Base-by-base conservation (phyloP, 2,797 vertebrate species). In the Antrozous pallidus region DNA sequence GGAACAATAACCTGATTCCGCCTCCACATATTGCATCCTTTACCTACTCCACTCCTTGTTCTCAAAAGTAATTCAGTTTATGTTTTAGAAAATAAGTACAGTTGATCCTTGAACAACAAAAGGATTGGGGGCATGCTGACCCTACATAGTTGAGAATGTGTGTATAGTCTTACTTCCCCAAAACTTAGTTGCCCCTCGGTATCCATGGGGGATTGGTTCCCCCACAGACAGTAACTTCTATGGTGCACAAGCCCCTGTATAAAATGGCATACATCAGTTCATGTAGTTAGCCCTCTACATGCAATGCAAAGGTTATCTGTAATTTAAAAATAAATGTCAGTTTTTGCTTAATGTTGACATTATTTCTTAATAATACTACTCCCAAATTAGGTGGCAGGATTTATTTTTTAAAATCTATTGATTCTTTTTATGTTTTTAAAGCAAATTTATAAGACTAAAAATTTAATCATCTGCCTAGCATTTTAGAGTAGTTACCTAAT, bases 371-470 rank as follows among this genome's bases (percentile, higher is more conserved):
- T 78, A 88, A 73, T 58, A 49, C 2, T n/a, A 1, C 0, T 63
- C 31, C 61, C 91, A 82, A 54, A 79, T 61, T 74, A 73, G n/a
- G 31, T 67, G 33, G 6, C 69, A 10, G 36, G 8, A 38, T 90
- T 93, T 90, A 92, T 93, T 86, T 86, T 91, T 14, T 71, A 90
- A 93, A 89, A 14, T 2, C 13, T 67, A 2, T 85, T 80, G 33
- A 36, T 86, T 94, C n/a, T 78, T 86, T 78, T 40, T 36, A 80
- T 91, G 22, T 58, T 79, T 95, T 90, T 91, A 90, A 96, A 89
- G 73, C 11, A 77, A 63, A 86, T 87, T 65, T 71, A 12, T 78
- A 28, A 89, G 42, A 40, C 69, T 85, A 80, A 95, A 90, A 70
- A 33, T 88, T 40, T 73, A 33, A 80, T 38, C 14, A 88, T 14